A percentile compares a stretch with the other conserved stretches of the same genome.
Evolutionary conservation across 2,797 vertebrate genomes (phyloP).

Genomic region (Serranus cabrilla): DNA sequence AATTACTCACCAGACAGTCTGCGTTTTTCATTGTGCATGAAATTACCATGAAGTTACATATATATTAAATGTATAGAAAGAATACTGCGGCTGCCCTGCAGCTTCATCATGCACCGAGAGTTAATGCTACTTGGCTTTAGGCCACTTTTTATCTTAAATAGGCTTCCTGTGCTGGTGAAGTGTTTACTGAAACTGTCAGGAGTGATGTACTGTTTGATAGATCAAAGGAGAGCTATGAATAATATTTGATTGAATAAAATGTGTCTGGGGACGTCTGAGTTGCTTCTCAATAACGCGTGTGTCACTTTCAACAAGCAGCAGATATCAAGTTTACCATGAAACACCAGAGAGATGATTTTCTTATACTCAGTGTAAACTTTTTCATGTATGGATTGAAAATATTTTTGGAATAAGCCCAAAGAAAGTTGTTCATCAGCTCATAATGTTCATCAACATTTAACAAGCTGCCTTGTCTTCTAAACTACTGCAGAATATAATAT

Average conservation of each 20-base stretch:
- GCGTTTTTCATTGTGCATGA: background rate
- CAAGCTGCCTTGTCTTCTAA: background rate
- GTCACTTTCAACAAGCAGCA: background rate
- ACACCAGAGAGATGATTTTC: background rate
- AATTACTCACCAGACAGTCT: background rate
- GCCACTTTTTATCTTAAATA: background rate
- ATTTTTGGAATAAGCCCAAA: background rate
- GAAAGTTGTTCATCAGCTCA: conserved; percentile 5
- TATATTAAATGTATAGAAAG: background rate
- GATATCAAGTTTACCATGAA: background rate
- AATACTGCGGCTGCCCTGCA: background rate
- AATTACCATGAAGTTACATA: background rate
- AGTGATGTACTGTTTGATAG: background rate
- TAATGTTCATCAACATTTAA: background rate
- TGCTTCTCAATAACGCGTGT: background rate
- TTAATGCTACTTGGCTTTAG: background rate
- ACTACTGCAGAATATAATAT: background rate
- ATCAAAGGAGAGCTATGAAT: background rate
- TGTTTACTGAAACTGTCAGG: background rate
- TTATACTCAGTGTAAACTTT: background rate
- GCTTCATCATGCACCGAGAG: background rate
- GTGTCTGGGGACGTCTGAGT: background rate
- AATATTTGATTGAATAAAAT: conserved; percentile 1
- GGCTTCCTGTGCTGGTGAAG: background rate
- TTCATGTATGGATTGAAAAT: background rate